phyloP scores from a whole-genome alignment of 2,888 invertebrate genomes.

The Elegia similella region DNA sequence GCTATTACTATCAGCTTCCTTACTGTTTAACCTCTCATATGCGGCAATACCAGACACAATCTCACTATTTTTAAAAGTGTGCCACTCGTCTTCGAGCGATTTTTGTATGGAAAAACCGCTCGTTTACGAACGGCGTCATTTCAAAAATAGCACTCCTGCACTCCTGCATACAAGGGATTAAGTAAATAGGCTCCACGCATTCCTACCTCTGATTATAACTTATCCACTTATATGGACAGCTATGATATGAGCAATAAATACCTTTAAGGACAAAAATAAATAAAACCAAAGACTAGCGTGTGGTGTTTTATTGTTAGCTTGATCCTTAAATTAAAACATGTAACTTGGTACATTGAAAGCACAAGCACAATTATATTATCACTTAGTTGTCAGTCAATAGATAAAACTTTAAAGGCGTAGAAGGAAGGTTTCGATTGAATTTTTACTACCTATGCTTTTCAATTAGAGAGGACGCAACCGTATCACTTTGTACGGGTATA shows the following conservation, averaged over 20 bases:
- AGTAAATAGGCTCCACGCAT: too few species aligned
- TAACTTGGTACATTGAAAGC: slow-evolving; percentile 78
- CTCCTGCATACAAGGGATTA: too few species aligned
- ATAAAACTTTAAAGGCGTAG: slow-evolving; percentile 64
- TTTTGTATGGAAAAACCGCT: too few species aligned
- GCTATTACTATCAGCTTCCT: too few species aligned
- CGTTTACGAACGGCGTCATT: too few species aligned
- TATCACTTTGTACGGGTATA: too few species aligned
- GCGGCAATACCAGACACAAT: too few species aligned
- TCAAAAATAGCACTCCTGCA: too few species aligned
- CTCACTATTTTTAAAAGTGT: too few species aligned
- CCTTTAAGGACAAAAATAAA: slow-evolving; percentile 35
- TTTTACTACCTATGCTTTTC: not conserved
- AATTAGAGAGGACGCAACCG: too few species aligned
- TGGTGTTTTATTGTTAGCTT: slow-evolving; percentile 71
- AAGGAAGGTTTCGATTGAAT: slow-evolving; percentile 63
- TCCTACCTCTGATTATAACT: not conserved
- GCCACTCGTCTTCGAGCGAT: too few species aligned
- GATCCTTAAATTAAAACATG: slow-evolving; percentile 66
- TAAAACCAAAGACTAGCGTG: slow-evolving; percentile 52
- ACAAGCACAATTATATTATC: slow-evolving; percentile 77
- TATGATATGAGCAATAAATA: slow-evolving; percentile 3
- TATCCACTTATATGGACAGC: not conserved
- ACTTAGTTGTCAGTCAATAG: slow-evolving; percentile 76
- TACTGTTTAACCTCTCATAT: too few species aligned